Percentiles rank a stretch among this genome's conserved stretches.
These are phyloP conservation scores for Sparus aurata DNA, from an alignment of 2,797 vertebrate genomes.

Conservation along the genomic window DNA sequence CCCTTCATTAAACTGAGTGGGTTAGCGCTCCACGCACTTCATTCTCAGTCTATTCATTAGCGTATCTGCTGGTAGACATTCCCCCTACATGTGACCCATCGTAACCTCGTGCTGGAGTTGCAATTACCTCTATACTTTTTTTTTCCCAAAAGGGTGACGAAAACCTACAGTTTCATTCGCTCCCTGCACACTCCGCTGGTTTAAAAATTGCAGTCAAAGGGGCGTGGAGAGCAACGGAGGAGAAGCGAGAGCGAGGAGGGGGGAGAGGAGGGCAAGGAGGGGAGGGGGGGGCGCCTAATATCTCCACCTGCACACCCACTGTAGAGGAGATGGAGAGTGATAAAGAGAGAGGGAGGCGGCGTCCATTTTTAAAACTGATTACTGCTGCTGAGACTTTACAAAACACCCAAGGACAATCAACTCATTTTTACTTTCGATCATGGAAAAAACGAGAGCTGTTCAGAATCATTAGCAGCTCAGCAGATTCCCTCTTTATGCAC, in stretches of 20 bases:
- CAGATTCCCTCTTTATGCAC: neutral
- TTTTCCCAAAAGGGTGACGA: slow-evolving; percentile 32
- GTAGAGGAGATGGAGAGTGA: slow-evolving; percentile 47
- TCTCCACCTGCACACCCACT: slow-evolving; percentile 41
- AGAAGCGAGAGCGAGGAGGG: neutral
- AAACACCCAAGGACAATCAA: slow-evolving; percentile 48
- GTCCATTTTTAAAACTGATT: slow-evolving; percentile 58
- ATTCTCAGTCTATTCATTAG: slow-evolving; percentile 42
- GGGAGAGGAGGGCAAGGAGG: neutral
- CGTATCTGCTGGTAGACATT: slow-evolving; percentile 31
- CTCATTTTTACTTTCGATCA: slow-evolving; percentile 26
- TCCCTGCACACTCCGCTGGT: slow-evolving; percentile 43
- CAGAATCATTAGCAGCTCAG: slow-evolving; percentile 4
- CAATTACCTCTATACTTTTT: slow-evolving; percentile 28
- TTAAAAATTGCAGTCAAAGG: slow-evolving; percentile 53
- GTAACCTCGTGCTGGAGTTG: slow-evolving; percentile 17
- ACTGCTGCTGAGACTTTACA: slow-evolving; percentile 17
- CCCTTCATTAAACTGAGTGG: slow-evolving; percentile 55
- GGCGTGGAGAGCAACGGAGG: slow-evolving; percentile 11
- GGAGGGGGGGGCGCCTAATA: slow-evolving; percentile 1
- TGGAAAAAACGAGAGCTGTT: neutral
- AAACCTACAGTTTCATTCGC: slow-evolving; percentile 19
- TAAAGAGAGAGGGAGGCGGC: slow-evolving; percentile 19
- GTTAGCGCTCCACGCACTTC: neutral
- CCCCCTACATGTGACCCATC: slow-evolving; percentile 47